Conservation (phyloP, 2,797 vertebrate genomes). For the Benthosema pterotum region DNA sequence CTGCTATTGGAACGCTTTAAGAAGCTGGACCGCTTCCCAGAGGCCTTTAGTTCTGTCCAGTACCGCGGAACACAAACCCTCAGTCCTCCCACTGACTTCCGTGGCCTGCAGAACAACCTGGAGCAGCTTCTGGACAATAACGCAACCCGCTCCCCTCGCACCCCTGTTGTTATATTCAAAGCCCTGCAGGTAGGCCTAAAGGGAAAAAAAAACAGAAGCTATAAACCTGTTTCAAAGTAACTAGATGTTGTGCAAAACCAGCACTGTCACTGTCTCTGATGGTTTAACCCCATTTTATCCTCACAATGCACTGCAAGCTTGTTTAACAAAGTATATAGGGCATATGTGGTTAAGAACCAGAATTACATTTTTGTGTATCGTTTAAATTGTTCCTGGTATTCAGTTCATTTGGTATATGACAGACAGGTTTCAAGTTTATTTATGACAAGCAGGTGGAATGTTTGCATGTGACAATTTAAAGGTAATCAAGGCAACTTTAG, state of each 20-base stretch:
- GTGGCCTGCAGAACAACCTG: slow-evolving; percentile 86
- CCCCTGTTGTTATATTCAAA: slow-evolving; percentile 92
- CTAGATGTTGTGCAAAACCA: background rate
- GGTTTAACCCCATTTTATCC: background rate
- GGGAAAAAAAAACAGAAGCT: background rate
- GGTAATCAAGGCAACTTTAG: too few species aligned
- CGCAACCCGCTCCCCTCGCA: slow-evolving; percentile 91
- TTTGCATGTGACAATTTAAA: too few species aligned
- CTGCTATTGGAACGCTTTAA: slow-evolving; percentile 92
- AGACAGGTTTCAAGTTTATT: background rate
- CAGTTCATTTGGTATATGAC: too few species aligned
- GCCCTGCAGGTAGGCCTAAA: slow-evolving; percentile 87
- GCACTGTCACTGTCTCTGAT: background rate
- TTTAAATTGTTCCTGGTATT: too few species aligned
- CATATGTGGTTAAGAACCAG: too few species aligned
- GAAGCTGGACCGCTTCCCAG: slow-evolving; percentile 92
- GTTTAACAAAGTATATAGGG: too few species aligned
- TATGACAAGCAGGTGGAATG: background rate
- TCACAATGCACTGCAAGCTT: too few species aligned
- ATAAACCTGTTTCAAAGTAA: slow-evolving; percentile 5
- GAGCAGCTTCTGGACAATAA: slow-evolving; percentile 94
- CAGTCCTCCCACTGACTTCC: slow-evolving; percentile 93
- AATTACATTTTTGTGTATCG: too few species aligned
- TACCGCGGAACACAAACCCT: slow-evolving; percentile 95
- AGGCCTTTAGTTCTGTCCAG: slow-evolving; percentile 95